Evolutionary conservation across 2,888 invertebrate species (phyloP), one percentile per base, ranked within the genome.

Genomic region (Drosophila recens): DNA sequence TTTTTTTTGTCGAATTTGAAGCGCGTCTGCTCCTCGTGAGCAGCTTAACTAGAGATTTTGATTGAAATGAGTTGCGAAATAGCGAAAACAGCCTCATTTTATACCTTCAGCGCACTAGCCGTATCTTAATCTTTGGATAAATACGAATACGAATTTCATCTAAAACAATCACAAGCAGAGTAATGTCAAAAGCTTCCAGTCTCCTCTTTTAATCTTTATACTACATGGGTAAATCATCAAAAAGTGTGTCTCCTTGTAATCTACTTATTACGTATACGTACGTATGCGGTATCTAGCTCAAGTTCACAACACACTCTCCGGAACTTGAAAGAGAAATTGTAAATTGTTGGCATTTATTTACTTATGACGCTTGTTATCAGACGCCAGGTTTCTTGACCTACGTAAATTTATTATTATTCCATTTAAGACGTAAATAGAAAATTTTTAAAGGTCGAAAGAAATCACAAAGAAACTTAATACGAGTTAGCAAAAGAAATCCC

Each of bases 301-400:
- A 48, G 36, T 38, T 38, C 38, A 15, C 46, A 38, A 20, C 17
- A 54, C 36, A 20, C 45, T 57, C 45, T 33, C 62, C 67, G 73
- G 67, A 80, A 77, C 42, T 53, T n/a, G 20, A 30, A 20, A 42
- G 9, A 42, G 30, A 27, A 17, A 27, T 51, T 40, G 17, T 13
- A 15, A 46, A 42, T 56, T 43, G 34, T 52, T 13, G 34, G 9
- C 15, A 33, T 34, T 51, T 36, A 34, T 51, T 51, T 36, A 36
- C 13, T 9, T 11, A 27, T 62, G 49, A 42, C 51, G 30, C n/a
- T 38, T 48, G 34, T 53, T 57, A 57, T 57, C 56, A 23, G 15
- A n/a, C 11, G 36, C 9, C 43, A 42, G 13, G 53, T 58, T 71
- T 62, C 72, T 76, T 82, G 85, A 81, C 85, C 81, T 81, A 70